A percentile compares a stretch with the other conserved stretches of the same genome.
phyloP scores from a whole-genome alignment of 2,113 vertebrate species.

The Colaptes auratus region DNA sequence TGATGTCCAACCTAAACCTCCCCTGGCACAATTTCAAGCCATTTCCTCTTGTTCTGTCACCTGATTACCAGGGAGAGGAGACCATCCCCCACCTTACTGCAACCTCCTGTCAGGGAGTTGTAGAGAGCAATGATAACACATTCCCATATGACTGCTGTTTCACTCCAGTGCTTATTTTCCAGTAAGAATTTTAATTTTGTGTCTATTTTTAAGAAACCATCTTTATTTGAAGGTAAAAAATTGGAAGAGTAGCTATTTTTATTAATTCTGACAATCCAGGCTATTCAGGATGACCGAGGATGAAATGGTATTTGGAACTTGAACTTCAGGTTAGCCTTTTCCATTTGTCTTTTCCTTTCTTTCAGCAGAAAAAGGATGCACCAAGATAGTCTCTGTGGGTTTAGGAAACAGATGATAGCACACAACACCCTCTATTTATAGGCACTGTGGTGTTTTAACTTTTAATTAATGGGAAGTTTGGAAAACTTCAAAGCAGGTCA shows the following conservation, averaged over 20 bases:
- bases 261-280: neutral
- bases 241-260: neutral
- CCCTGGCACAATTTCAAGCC: too few relatives aligned
- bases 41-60: too few relatives aligned
- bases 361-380: neutral
- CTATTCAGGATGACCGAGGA: neutral
- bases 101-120: too few relatives aligned
- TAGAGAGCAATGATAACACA: too few relatives aligned
- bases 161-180: neutral
- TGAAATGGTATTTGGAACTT: neutral
- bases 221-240: neutral
- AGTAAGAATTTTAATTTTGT: neutral
- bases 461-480: neutral
- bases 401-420: conserved; percentile 17
- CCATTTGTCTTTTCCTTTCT: neutral
- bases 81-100: too few relatives aligned
- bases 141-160: neutral
- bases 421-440: neutral
- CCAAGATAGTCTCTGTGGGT: neutral
- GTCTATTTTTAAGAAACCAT: neutral
- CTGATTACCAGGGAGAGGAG: too few relatives aligned
- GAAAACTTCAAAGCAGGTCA: neutral
- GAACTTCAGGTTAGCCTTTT: neutral
- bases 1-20: too few relatives aligned
- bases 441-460: neutral